Evolutionary conservation across 2,888 invertebrate genomes (phyloP).

Genomic region (Cynaeus angustus): DNA sequence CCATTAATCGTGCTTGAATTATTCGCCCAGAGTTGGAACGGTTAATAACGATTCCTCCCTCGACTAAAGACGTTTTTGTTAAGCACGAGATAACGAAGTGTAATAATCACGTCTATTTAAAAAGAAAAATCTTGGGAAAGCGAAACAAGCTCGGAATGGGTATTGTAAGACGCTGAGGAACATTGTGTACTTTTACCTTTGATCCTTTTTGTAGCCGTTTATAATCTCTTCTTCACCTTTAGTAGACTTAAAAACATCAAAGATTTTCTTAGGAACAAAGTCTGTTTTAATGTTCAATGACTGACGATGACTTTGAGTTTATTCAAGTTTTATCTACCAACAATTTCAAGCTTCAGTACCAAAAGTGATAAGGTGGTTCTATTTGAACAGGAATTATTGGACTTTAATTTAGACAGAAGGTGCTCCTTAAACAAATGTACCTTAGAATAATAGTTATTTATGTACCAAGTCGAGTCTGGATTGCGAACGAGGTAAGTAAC

Average conservation of each 20-base stretch:
- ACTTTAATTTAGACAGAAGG: no score
- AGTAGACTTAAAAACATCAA: constrained; percentile 37
- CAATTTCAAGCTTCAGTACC: neutral
- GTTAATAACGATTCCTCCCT: constrained; percentile 32
- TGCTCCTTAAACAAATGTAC: no score
- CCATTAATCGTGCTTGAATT: constrained; percentile 32
- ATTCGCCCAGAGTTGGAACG: constrained; percentile 18
- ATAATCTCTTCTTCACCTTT: constrained; percentile 41
- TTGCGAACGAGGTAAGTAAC: no score
- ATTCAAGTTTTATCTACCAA: neutral
- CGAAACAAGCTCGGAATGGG: constrained; percentile 28
- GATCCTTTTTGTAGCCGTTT: constrained; percentile 44
- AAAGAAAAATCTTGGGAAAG: constrained; percentile 22
- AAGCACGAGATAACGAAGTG: constrained; percentile 38
- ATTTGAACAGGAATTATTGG: no score
- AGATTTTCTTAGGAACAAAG: constrained; percentile 37
- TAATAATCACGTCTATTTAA: constrained; percentile 38
- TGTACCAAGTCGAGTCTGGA: no score
- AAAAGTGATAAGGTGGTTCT: no score
- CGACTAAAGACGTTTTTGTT: constrained; percentile 17
- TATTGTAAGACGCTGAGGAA: constrained; percentile 31
- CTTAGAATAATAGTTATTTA: no score
- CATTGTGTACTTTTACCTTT: constrained; percentile 44
- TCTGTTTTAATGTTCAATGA: constrained; percentile 35
- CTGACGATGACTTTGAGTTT: constrained; percentile 11